A percentile compares a stretch with the other conserved stretches of the same genome.
Conservation (phyloP, 2,113 vertebrate genomes). For the Pygoscelis adeliae region DNA sequence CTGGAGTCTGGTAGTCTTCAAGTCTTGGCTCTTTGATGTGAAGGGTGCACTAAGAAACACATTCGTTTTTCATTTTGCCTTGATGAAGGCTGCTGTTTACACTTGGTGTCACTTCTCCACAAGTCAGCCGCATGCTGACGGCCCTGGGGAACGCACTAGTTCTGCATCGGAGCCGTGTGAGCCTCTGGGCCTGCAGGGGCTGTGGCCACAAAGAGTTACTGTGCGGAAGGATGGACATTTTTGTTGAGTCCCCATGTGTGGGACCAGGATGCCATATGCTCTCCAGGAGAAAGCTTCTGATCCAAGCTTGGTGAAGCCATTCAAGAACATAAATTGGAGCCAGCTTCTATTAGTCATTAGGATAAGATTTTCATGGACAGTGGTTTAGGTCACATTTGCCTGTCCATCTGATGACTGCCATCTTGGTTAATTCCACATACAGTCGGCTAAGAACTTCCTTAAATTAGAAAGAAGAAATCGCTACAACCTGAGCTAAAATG, state of each 20-base stretch:
- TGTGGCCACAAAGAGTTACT: background rate
- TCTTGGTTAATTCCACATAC: background rate
- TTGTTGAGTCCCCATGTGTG: fast-evolving
- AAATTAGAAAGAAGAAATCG: background rate
- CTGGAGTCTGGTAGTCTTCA: slow-evolving; percentile 37
- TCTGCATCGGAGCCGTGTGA: background rate
- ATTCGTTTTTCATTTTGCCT: background rate
- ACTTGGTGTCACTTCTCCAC: background rate
- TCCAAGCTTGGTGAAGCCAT: background rate
- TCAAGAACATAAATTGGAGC: fast-evolving
- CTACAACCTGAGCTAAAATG: background rate
- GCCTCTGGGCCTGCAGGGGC: too few species aligned
- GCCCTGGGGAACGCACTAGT: background rate
- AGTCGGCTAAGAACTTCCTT: background rate
- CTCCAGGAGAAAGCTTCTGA: background rate
- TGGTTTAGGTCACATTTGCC: background rate
- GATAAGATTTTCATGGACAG: background rate
- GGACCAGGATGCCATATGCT: background rate
- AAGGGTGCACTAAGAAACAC: background rate
- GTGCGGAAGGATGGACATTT: background rate
- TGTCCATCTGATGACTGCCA: background rate
- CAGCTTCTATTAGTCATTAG: background rate
- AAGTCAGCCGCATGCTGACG: background rate
- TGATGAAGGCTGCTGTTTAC: background rate
- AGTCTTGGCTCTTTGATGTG: slow-evolving; percentile 41